Evolutionary conservation across 1,140 invertebrate species (phyloP).

Genomic region (Sycobia sp.): DNA sequence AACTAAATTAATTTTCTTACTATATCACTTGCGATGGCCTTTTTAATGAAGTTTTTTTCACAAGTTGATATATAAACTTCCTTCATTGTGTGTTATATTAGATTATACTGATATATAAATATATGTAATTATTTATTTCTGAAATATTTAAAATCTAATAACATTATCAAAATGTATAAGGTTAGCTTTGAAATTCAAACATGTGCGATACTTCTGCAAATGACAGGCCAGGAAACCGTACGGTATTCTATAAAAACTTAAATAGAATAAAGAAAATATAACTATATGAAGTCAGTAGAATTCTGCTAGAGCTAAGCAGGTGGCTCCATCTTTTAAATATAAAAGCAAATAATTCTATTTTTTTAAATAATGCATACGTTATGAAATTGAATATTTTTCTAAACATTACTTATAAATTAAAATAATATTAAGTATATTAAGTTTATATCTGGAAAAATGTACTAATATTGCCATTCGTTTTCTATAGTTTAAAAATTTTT

Average conservation of each 20-base stretch:
- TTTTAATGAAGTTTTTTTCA: slow-evolving; percentile 71
- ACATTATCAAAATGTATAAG: neutral
- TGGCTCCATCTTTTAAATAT: slow-evolving; percentile 30
- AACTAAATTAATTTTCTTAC: slow-evolving; percentile 56
- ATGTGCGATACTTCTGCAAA: neutral
- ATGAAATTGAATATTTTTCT: no score
- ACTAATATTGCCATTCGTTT: no score
- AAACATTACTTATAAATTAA: no score
- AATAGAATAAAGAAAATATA: no score
- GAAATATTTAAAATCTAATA: neutral
- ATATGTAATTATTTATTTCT: neutral
- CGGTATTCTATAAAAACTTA: no score
- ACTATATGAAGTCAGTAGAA: no score
- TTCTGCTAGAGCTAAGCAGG: neutral
- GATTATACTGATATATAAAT: neutral
- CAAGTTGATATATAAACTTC: slow-evolving; percentile 68
- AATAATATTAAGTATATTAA: no score
- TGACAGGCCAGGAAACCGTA: no score
- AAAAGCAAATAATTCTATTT: no score
- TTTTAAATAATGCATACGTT: no score
- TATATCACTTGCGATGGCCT: slow-evolving; percentile 65
- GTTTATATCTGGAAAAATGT: no score
- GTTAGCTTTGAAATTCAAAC: slow-evolving; percentile 10
- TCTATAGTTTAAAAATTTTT: no score
- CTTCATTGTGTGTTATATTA: slow-evolving; percentile 59